Evolutionary conservation across 2,113 vertebrate genomes (phyloP).

Genomic region (Pollimyrus isidori): DNA sequence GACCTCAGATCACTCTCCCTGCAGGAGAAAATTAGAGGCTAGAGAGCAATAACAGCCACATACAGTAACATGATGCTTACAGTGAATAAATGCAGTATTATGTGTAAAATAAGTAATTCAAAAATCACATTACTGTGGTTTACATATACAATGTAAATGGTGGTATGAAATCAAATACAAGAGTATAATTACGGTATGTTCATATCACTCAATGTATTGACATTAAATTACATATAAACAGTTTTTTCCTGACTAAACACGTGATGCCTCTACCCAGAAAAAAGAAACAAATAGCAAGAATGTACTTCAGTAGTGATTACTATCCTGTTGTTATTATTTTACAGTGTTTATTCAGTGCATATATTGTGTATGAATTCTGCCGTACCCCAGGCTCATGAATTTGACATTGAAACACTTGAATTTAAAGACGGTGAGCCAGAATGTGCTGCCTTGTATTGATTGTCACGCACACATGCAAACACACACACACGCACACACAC

Average conservation of each 20-base stretch:
- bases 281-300: not conserved
- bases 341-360: not conserved
- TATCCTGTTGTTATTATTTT: not conserved
- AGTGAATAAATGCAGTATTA: not conserved
- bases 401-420: not conserved
- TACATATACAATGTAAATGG: not conserved
- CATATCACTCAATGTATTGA: not conserved
- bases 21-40: not conserved
- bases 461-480: not conserved
- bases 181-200: not conserved
- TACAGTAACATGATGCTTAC: not conserved
- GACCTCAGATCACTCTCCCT: not conserved
- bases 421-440: not conserved
- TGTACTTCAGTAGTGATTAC: not conserved
- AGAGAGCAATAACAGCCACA: not conserved
- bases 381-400: not conserved
- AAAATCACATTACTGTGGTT: not conserved
- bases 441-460: not conserved
- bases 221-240: not conserved
- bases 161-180: not conserved
- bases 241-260: not conserved
- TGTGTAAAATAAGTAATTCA: not conserved
- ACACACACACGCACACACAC: not conserved
- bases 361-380: not conserved
- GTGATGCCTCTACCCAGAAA: not conserved